These are phyloP conservation scores for Zenarchopterus dispar DNA, from an alignment of 2,797 vertebrate species.

Conservation along the genomic window DNA sequence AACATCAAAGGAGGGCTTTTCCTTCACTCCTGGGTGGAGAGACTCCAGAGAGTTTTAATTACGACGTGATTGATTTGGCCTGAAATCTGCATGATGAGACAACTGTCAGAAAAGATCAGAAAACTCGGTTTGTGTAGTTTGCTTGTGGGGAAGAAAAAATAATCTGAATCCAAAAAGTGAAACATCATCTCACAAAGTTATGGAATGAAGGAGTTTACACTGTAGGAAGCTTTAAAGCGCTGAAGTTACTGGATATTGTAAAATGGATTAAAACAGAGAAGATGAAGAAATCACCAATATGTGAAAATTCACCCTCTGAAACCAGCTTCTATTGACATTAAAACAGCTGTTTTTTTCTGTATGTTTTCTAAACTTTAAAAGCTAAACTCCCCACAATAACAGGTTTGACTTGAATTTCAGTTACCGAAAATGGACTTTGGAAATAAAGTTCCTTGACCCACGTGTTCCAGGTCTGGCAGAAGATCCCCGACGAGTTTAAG, in stretches of 20 bases:
- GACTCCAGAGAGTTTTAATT: constrained; percentile 29
- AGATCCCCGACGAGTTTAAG: constrained; percentile 9
- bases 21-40: constrained; percentile 15
- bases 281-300: background rate
- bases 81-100: constrained; percentile 7
- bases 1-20: constrained; percentile 33
- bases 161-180: too few relatives aligned
- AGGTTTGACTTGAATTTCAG: background rate
- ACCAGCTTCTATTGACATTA: background rate
- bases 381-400: background rate
- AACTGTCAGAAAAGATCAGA: constrained; percentile 18
- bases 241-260: background rate
- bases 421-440: too few relatives aligned
- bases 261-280: background rate
- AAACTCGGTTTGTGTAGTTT: constrained; percentile 8
- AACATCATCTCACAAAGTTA: background rate
- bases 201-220: background rate
- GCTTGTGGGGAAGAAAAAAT: too few relatives aligned
- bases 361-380: background rate
- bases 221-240: background rate
- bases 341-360: too few relatives aligned
- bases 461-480: constrained; percentile 2
- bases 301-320: background rate
- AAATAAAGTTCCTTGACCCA: too few relatives aligned
- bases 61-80: constrained; percentile 19